phyloP scores from a whole-genome alignment of 2,113 vertebrate species.

The Mormoops blainvillei region DNA sequence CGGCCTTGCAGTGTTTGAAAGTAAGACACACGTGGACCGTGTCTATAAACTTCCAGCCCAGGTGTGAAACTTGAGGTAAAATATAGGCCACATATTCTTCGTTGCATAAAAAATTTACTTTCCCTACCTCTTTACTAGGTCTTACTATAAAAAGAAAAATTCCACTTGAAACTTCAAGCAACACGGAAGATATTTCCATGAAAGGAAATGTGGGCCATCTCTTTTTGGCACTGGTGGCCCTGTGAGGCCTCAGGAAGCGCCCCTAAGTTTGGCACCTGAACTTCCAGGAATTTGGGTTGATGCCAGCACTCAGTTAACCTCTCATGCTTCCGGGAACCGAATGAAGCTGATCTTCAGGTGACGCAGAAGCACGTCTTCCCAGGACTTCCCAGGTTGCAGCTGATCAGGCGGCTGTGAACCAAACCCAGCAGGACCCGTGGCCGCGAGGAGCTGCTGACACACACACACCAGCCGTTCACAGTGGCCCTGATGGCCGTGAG shows the following conservation, averaged over 20 bases:
- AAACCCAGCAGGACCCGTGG: no score
- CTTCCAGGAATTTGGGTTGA: background rate
- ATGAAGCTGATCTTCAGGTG: slow-evolving; percentile 40
- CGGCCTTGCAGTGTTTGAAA: background rate
- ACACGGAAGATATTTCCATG: background rate
- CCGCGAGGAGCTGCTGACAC: no score
- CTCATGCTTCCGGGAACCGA: background rate
- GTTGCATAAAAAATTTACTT: background rate
- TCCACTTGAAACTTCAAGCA: background rate
- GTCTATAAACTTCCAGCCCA: background rate
- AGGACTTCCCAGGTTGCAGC: background rate
- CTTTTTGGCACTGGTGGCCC: background rate
- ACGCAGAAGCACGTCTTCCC: background rate
- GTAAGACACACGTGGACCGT: background rate
- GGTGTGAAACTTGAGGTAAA: background rate
- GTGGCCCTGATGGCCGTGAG: no score
- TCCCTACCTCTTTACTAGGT: background rate
- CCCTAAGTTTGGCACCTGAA: background rate
- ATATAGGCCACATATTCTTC: background rate
- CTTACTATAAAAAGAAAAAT: background rate
- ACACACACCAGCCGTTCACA: no score
- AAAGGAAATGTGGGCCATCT: background rate
- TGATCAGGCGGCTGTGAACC: background rate
- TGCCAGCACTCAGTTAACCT: background rate
- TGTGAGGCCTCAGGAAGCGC: background rate